These are phyloP conservation scores for Latrodectus hesperus DNA, from an alignment of 2,888 invertebrate genomes.

Conservation along the genomic window DNA sequence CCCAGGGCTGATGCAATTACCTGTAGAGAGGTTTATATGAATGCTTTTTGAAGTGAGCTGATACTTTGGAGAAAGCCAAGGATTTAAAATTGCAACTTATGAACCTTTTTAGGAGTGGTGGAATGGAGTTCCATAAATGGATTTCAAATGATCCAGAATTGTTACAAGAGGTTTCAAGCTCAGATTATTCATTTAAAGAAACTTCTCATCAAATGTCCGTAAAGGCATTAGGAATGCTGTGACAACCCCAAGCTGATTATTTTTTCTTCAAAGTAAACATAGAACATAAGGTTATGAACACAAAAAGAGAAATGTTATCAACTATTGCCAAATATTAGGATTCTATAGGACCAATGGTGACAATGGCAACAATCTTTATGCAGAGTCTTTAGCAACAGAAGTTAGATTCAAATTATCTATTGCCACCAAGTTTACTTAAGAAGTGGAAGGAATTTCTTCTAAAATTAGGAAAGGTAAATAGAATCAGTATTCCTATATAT, in stretches of 20 bases:
- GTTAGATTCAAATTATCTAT: neutral
- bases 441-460: neutral
- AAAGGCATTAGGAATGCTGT: conserved; percentile 11
- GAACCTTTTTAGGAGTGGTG: neutral
- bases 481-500: too few relatives aligned
- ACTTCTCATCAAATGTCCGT: neutral
- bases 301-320: conserved; percentile 20
- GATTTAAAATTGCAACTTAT: too few relatives aligned
- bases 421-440: neutral
- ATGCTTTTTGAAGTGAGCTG: too few relatives aligned
- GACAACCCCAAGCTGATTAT: neutral
- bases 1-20: too few relatives aligned
- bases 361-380: conserved; percentile 9
- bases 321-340: neutral
- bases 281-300: neutral
- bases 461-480: too few relatives aligned
- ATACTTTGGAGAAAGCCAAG: too few relatives aligned
- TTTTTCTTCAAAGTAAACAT: neutral
- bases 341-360: neutral
- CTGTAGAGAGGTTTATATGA: too few relatives aligned
- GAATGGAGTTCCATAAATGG: neutral
- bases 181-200: neutral
- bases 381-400: neutral
- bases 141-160: neutral
- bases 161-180: neutral